Evolutionary conservation across 2,888 invertebrate genomes (phyloP).

Genomic region (Podotricha telesiphe): DNA sequence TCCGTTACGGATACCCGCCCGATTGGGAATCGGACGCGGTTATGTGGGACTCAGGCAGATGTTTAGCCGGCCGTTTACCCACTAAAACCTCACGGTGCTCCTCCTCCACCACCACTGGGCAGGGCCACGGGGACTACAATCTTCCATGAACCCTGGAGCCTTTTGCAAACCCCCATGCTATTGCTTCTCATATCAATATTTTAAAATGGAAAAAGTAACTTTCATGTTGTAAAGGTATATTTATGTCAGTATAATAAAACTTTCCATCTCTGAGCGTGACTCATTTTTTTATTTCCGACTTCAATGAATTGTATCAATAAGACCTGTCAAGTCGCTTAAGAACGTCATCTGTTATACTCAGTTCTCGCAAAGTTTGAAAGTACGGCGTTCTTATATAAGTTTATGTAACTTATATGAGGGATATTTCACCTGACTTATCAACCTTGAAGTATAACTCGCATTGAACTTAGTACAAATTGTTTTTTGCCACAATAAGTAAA

Average conservation of each 20-base stretch:
- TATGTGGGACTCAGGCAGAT: no score
- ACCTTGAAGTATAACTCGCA: conserved; percentile 8
- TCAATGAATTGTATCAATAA: conserved; percentile 41
- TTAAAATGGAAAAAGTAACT: neutral
- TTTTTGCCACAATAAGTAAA: neutral
- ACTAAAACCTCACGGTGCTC: no score
- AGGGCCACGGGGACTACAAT: no score
- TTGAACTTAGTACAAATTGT: neutral
- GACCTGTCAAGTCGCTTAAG: conserved; percentile 42
- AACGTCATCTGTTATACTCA: conserved; percentile 42
- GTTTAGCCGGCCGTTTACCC: no score
- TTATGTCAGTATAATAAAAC: conserved; percentile 2
- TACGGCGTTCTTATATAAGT: conserved; percentile 40
- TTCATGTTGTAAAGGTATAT: neutral
- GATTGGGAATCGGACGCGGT: no score
- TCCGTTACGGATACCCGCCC: no score
- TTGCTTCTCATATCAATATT: neutral
- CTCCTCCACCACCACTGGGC: no score
- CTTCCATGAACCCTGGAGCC: no score
- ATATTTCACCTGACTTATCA: conserved; percentile 36
- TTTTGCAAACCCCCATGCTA: no score
- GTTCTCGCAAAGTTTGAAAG: conserved; percentile 38
- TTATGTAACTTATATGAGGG: conserved; percentile 42
- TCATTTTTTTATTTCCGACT: conserved; percentile 20
- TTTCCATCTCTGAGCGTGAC: neutral